Evolutionary conservation across 2,888 invertebrate genomes (phyloP), one percentile per base, ranked within the genome.

Genomic region (Drosophila buzzatii): DNA sequence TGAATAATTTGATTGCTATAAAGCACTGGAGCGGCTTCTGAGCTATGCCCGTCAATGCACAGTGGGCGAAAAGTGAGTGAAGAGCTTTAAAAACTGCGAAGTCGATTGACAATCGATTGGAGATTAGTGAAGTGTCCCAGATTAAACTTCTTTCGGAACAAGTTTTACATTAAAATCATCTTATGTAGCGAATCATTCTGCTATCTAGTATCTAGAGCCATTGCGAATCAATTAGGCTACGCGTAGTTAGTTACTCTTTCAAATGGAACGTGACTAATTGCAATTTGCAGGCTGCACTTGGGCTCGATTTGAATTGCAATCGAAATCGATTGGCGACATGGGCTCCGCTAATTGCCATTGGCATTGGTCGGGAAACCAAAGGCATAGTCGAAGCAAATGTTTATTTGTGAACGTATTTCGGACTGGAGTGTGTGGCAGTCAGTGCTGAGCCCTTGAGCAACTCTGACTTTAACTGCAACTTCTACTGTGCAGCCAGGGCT

Each of bases 1-100:
- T 81, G 76, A 76, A 85, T 76, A 77, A 84, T 78, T 80, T 83
- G 78, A 79, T 79, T 77, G 84, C 69, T 73, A 72, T 83, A 82
- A 85, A 82, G 83, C 85, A 84, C 76, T 76, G 74, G 65, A 73
- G 63, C 58, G 67, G 45, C 45, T 45, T 68, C 63, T 60, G 52
- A 58, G 42, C 47, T 47, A 35, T 44, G 33, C 42, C 37, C 18
- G n/a, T 37, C 64, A 60, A 27, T 16, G 65, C 16, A 73, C 82
- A 70, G 70, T 82, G 80, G 70, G 37, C 6, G 4, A 42, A 41
- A 18, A 42, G 23, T 8, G 56, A 18, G 18, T 31, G 14, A 18
- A 10, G 14, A 0, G 1, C 41, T 10, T 6, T n/a, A 23, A 5
- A 37, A 52, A 37, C n/a, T 52, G 10, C 18, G 20, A 12, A 18